phyloP scores from a whole-genome alignment of 1,140 invertebrate genomes.

The Goniozus legneri region DNA sequence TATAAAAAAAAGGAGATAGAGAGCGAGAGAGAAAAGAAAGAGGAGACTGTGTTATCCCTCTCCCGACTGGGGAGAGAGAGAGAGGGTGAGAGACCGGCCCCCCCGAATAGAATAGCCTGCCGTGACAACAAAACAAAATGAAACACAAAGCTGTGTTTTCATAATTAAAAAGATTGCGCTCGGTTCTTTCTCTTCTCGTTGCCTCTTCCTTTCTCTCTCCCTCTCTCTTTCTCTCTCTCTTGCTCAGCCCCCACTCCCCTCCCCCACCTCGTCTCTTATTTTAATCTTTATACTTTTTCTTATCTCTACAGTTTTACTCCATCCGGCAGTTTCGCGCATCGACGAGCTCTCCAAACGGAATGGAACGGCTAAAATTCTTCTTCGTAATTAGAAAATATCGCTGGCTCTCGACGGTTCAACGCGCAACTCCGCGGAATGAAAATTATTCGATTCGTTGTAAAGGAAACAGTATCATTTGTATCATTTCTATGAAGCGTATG shows the following conservation, averaged over 20 bases:
- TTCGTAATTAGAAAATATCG: too few relatives aligned
- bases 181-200: constrained; percentile 7
- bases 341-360: too few relatives aligned
- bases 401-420: too few relatives aligned
- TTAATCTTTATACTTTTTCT: constrained; percentile 3
- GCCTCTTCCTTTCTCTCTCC: background rate
- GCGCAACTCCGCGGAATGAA: too few relatives aligned
- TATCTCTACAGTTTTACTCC: constrained; percentile 14
- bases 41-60: too few relatives aligned
- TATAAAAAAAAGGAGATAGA: constrained; percentile 5
- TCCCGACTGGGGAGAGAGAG: constrained; percentile 7
- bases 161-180: constrained; percentile 40
- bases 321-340: too few relatives aligned
- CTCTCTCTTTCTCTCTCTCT: background rate
- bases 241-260: background rate
- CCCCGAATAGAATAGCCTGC: constrained; percentile 33
- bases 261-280: background rate
- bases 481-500: too few relatives aligned
- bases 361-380: too few relatives aligned
- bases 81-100: constrained; percentile 13
- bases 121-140: constrained; percentile 40
- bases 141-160: constrained; percentile 40
- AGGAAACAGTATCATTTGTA: too few relatives aligned
- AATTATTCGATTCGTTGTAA: too few relatives aligned
- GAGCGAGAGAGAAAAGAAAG: background rate